Conservation (phyloP, 2,888 invertebrate species). For the Ennomos erosarius region DNA sequence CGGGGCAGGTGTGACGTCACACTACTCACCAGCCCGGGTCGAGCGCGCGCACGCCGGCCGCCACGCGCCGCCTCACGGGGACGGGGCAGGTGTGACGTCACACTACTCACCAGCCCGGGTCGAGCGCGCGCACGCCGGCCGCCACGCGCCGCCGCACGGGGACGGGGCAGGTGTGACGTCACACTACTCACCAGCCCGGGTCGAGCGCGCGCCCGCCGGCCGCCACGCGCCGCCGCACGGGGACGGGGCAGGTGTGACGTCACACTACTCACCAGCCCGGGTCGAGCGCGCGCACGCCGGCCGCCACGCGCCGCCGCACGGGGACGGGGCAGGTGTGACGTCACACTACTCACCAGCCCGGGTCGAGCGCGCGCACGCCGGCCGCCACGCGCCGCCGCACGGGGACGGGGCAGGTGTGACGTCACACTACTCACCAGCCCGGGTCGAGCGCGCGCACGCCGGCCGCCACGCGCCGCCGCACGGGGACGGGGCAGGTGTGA, state of each 20-base stretch:
- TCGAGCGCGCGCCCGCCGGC: constrained; percentile 28
- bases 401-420: constrained; percentile 91
- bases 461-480: constrained; percentile 57
- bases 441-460: constrained; percentile 31
- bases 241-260: constrained; percentile 90
- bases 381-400: constrained; percentile 72
- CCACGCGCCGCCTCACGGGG: constrained; percentile 88
- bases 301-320: constrained; percentile 72
- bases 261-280: constrained; percentile 29
- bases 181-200: constrained; percentile 29
- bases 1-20: constrained; percentile 87
- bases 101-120: constrained; percentile 30
- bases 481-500: constrained; percentile 92
- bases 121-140: constrained; percentile 27
- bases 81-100: constrained; percentile 89
- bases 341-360: constrained; percentile 26
- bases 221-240: constrained; percentile 80
- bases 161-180: constrained; percentile 89
- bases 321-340: constrained; percentile 91
- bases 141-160: constrained; percentile 84
- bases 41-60: constrained; percentile 28
- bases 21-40: constrained; percentile 30
- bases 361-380: constrained; percentile 29
- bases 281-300: constrained; percentile 28
- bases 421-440: constrained; percentile 24